Evolutionary conservation across 2,888 invertebrate genomes (phyloP).

Genomic region (Drosophila nr. medialis): DNA sequence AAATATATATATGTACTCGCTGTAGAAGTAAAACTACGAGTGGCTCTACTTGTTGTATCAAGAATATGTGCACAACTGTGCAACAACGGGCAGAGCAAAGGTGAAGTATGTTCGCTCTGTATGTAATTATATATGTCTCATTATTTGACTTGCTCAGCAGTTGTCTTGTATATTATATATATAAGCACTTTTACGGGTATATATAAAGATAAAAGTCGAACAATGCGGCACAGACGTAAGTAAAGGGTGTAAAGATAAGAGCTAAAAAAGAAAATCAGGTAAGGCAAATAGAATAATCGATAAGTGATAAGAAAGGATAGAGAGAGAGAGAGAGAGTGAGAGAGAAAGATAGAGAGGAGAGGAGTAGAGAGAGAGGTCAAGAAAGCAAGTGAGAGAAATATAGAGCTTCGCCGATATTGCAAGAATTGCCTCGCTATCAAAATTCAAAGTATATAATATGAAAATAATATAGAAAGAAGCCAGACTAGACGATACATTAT

Average conservation of each 20-base stretch:
- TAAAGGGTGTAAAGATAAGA: conserved; percentile 36
- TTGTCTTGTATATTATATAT: conserved; percentile 26
- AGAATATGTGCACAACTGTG: conserved; percentile 27
- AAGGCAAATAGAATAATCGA: conserved; percentile 23
- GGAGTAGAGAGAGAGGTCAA: background rate
- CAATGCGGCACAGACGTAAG: conserved; percentile 9
- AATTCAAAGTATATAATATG: background rate
- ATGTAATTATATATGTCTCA: conserved; percentile 17
- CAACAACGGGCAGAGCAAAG: conserved; percentile 11
- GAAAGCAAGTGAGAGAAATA: background rate
- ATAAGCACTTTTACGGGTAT: conserved; percentile 1
- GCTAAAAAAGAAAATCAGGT: conserved; percentile 11
- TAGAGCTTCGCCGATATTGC: background rate
- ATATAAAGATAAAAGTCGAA: conserved; percentile 24
- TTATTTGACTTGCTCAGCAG: conserved; percentile 36
- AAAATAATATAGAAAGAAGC: background rate
- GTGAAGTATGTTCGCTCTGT: conserved; percentile 18
- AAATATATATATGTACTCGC: conserved; percentile 20
- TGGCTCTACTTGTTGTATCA: conserved; percentile 22
- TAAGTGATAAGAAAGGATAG: conserved; percentile 22
- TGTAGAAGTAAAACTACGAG: conserved; percentile 7
- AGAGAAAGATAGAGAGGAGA: background rate
- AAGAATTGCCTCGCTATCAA: background rate
- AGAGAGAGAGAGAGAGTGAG: background rate
- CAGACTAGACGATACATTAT: background rate